phyloP scores from a whole-genome alignment of 2,888 invertebrate species.

The Glomeris marginata region DNA sequence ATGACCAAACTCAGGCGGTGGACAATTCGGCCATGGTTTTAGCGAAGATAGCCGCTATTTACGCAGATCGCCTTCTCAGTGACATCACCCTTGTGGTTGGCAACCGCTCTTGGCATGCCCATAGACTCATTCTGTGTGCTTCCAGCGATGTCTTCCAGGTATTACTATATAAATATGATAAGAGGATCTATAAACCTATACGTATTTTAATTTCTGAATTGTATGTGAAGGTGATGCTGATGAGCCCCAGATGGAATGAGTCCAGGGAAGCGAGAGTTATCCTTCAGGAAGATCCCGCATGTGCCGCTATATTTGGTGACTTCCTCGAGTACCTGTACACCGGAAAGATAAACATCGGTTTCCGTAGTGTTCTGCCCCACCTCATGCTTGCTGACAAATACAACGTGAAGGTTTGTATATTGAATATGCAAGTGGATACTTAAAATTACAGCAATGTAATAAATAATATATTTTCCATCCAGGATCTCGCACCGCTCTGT shows the following conservation, averaged over 20 bases:
- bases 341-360: constrained; percentile 71
- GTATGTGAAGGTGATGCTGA: constrained; percentile 65
- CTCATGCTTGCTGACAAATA: constrained; percentile 86
- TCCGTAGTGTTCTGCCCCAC: constrained; percentile 70
- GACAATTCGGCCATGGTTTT: constrained; percentile 70
- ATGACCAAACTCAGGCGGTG: constrained; percentile 40
- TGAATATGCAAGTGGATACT: not conserved
- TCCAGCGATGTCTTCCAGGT: constrained; percentile 93
- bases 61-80: constrained; percentile 73
- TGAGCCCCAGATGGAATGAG: constrained; percentile 86
- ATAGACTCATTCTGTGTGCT: constrained; percentile 78
- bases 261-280: constrained; percentile 69
- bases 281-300: constrained; percentile 70
- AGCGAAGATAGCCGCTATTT: constrained; percentile 64
- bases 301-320: constrained; percentile 68
- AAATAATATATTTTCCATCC: constrained; percentile 18
- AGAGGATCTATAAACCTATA: not conserved
- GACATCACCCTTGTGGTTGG: constrained; percentile 75
- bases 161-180: constrained; percentile 16
- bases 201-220: no score
- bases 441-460: not conserved
- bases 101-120: constrained; percentile 66
- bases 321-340: constrained; percentile 84
- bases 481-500: constrained; percentile 70
- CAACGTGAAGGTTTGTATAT: constrained; percentile 56